Evolutionary conservation across 2,888 invertebrate genomes (phyloP), one percentile per base, ranked within the genome.

Genomic region (Diachrysia chrysitis): DNA sequence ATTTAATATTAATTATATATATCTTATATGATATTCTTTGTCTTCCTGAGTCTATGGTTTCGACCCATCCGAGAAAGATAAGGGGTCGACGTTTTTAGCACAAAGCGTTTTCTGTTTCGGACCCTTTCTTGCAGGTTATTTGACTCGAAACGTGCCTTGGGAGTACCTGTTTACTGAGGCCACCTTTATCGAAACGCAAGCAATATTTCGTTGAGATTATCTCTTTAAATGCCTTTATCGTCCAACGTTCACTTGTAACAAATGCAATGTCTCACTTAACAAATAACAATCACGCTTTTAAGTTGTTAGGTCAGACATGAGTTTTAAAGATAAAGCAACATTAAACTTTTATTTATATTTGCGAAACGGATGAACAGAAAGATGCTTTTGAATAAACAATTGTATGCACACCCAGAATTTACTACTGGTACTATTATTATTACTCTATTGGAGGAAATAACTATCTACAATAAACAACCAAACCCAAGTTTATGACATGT

Each of bases 61-160:
- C 87, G 87, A 91, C 90, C 92, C 92, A 92, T 93, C 90, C 91
- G 86, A 89, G 86, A 83, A 82, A 93, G 94, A 95, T 94, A 94
- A 93, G 92, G 89, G 93, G 94, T 93, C 93, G 93, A 95, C 93
- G 92, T 94, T 95, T 94, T 93, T 94, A 94, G 93, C 93, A 93
- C 94, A 94, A 94, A 93, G 91, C 92, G 89, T 93, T 93, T 93
- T 94, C 94, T 93, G 92, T 94, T 93, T 93, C 86, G 89, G 90
- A 89, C 92, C 92, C 88, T 92, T 90, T 91, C 92, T 90, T 90
- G 88, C 91, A 88, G 92, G 90, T 93, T 92, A 90, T 93, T 93
- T 92, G 92, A 92, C 90, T 93, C 87, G 82, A 90, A 91, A 92
- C 93, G 91, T 93, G 92, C 89, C 89, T 87, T 86, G 85, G 87